Percentiles rank a stretch among this genome's conserved stretches.
phyloP scores from a whole-genome alignment of 2,888 invertebrate genomes.

The Drepanosiphum platanoidis region DNA sequence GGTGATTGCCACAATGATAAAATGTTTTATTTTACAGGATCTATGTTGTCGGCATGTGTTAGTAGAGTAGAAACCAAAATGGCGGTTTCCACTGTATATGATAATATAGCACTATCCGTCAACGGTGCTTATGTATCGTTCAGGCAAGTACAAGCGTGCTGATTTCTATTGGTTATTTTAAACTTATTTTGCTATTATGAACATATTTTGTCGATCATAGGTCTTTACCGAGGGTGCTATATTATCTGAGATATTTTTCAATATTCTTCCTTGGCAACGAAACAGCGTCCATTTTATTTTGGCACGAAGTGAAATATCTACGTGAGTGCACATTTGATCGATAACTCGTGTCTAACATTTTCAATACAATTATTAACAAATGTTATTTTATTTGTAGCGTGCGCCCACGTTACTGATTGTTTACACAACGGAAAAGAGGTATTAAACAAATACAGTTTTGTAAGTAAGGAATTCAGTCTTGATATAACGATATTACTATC shows the following conservation, averaged over 20 bases:
- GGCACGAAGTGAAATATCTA: conserved; percentile 11
- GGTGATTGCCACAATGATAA: background rate
- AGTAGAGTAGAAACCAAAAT: background rate
- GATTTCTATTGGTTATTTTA: background rate
- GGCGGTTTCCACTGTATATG: background rate
- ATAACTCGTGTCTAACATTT: background rate
- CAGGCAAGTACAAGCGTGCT: background rate
- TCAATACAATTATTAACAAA: no score
- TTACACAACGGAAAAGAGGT: conserved; percentile 32
- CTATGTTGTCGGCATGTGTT: conserved; percentile 28
- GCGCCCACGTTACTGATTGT: conserved; percentile 9
- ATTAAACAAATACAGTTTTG: conserved; percentile 31
- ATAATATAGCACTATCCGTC: conserved; percentile 13
- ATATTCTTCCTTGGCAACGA: conserved; percentile 50
- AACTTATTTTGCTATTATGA: background rate
- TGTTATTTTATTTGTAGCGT: background rate
- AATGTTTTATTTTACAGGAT: conserved; percentile 17
- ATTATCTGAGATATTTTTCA: conserved; percentile 29
- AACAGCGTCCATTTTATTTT: conserved; percentile 14
- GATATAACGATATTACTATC: conserved; percentile 5
- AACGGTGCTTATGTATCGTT: conserved; percentile 46
- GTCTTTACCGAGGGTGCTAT: background rate
- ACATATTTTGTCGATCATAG: background rate
- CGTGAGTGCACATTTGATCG: conserved; percentile 18
- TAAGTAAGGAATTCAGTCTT: background rate